These are phyloP conservation scores for Neolamprologus toae DNA, from an alignment of 2,113 vertebrate genomes.

Conservation along the genomic window DNA sequence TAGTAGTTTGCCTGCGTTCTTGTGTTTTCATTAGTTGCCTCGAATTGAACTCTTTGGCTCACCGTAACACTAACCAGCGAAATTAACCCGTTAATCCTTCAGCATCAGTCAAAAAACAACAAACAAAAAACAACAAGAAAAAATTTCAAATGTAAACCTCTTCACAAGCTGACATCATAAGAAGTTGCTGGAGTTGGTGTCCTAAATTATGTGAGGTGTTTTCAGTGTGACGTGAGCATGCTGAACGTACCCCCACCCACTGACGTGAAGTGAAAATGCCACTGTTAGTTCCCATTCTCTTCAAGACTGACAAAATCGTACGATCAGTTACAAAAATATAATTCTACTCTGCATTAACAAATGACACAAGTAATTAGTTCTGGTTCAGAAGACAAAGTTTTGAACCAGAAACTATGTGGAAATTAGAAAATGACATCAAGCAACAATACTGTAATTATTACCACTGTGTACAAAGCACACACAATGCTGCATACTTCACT, in stretches of 20 bases:
- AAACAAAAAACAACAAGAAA: background rate
- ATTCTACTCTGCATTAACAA: slow-evolving; percentile 64
- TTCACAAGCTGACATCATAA: slow-evolving; percentile 52
- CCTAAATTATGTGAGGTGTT: background rate
- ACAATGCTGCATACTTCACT: background rate
- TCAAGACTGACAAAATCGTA: slow-evolving; percentile 33
- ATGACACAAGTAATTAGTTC: slow-evolving; percentile 50
- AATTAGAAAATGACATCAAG: slow-evolving; percentile 4
- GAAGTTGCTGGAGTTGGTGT: slow-evolving; percentile 14
- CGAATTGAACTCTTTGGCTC: background rate
- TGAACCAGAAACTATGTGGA: background rate
- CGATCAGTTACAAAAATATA: slow-evolving; percentile 75
- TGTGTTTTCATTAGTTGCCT: background rate
- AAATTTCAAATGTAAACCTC: background rate
- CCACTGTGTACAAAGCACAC: background rate
- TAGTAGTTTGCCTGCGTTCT: background rate
- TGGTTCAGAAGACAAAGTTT: slow-evolving; percentile 4
- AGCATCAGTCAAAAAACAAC: background rate
- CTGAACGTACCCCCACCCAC: background rate
- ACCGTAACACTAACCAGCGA: background rate
- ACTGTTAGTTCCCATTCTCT: background rate
- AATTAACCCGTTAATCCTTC: background rate
- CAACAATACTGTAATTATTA: background rate
- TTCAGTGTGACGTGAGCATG: background rate
- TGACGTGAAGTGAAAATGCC: background rate